Base-by-base conservation (phyloP, 2,888 invertebrate genomes). In the Caenorhabditis uteleia region DNA sequence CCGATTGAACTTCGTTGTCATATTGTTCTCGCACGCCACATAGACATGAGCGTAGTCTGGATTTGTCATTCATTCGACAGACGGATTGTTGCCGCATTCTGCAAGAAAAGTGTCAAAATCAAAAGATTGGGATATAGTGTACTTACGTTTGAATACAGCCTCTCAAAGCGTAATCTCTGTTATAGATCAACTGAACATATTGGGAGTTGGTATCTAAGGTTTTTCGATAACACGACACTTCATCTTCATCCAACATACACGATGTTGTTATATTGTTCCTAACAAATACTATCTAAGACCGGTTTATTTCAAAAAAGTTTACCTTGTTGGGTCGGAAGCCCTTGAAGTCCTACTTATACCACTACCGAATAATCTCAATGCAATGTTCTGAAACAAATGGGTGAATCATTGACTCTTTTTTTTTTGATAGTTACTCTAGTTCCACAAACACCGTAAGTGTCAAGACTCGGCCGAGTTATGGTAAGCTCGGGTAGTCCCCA, bases 401-500 rank as follows among this genome's bases (percentile, higher is more conserved):
- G 3, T 16, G 12, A 36, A 16, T 10, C 16, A 26, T 25, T 33
- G 18, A 34, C n/a, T 10, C 8, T 29, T 29, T 44, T 2, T 26
- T 20, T 48, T 23, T 23, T 6, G 14, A 27, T 10, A 43, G 47
- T 16, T 29, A 72, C 75, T 29, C 53, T 50, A 8, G 51, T 39
- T 55, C 72, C 47, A 51, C 78, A 79, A 34, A 76, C 62, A n/a
- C 58, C 74, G 25, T 69, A 46, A 2, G 74, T 39, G 46, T 77
- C 75, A 16, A 78, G 55, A 44, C 66, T 59, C 8, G 72, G 68
- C 31, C 71, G 66, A 58, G 67, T 54, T 16, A 62, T 44, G 8
- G 48, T 53, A 10, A 70, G 46, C 48, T 79, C 79, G 20, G 70
- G 62, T 18, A 80, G 48, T 10, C 73, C 77, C 80, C 80, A 80